phyloP scores from a whole-genome alignment of 30 jellyfish, hydroid and myxozoan genomes.

The Mastigias papua region DNA sequence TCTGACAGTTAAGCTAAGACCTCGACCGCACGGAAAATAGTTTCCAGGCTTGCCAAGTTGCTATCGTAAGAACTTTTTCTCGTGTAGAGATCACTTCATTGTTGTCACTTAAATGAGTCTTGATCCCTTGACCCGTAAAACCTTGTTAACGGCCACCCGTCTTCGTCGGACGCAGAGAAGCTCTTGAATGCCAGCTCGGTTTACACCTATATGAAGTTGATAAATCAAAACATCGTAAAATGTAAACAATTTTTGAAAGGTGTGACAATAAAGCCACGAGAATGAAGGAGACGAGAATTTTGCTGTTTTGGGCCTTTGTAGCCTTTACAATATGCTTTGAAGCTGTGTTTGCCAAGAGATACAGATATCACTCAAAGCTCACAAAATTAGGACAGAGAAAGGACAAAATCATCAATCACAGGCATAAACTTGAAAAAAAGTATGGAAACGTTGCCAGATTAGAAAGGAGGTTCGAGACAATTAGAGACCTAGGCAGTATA shows the following conservation, averaged over 20 bases:
- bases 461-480: slow-evolving; percentile 70
- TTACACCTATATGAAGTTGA: background rate
- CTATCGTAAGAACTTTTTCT: background rate
- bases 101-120: background rate
- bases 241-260: background rate
- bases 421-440: slow-evolving; percentile 28
- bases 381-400: slow-evolving; percentile 1
- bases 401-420: background rate
- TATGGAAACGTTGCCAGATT: slow-evolving; percentile 44
- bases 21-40: too few species aligned
- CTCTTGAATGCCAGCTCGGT: background rate
- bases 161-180: background rate
- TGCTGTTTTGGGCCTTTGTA: background rate
- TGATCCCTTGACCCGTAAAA: slow-evolving; percentile 45
- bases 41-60: too few species aligned
- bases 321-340: background rate
- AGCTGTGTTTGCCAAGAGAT: background rate
- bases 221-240: background rate
- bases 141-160: slow-evolving; percentile 51
- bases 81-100: background rate
- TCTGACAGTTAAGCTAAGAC: too few species aligned
- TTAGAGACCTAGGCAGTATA: slow-evolving; percentile 79
- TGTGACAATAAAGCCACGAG: slow-evolving; percentile 15
- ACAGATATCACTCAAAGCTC: background rate
- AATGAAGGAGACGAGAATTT: background rate